Base-by-base conservation (phyloP, 2,888 invertebrate species). In the Orthonevra nobilis region DNA sequence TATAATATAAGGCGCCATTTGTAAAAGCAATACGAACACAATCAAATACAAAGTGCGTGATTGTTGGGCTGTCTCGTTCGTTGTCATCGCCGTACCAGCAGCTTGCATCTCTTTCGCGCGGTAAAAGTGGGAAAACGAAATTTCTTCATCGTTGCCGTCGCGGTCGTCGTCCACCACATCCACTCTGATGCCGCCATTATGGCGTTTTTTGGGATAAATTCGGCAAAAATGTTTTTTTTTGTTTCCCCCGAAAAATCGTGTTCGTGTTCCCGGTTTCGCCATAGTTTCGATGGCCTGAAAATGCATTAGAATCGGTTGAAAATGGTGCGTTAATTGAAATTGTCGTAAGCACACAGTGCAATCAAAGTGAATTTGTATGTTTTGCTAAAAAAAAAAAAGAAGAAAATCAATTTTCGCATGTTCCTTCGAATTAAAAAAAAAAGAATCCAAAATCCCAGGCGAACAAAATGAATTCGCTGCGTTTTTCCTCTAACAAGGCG, bases 121-220 rank as follows among this genome's bases (percentile, higher is more conserved):
- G n/a, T n/a, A 26, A 34, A 83, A 64, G 20, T 42, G 10, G 58
- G 20, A 82, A 72, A 79, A n/a, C n/a, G n/a, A n/a, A n/a, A n/a
- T n/a, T n/a, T n/a, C n/a, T n/a, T n/a, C n/a, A n/a, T n/a, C n/a
- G n/a, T n/a, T n/a, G n/a, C n/a, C n/a, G n/a, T n/a, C n/a, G n/a
- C n/a, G n/a, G n/a, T n/a, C n/a, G n/a, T n/a, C n/a, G n/a, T n/a
- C n/a, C n/a, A n/a, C n/a, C n/a, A n/a, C 82, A 72, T 83, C 70
- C 58, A 64, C 30, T n/a, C n/a, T 7, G 56, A 74, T 70, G 92
- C 93, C 93, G 94, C 94, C 94, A 94, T 94, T 93, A 94, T 93
- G 94, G 93, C 93, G n/a, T n/a, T 93, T 93, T 92, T 92, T 91
- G 91, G 73, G 73, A 79, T 79, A 79, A 79, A 73, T 60, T 91